These are phyloP conservation scores for Chelonus formosanus DNA, from an alignment of 2,888 invertebrate genomes.

Conservation along the genomic window DNA sequence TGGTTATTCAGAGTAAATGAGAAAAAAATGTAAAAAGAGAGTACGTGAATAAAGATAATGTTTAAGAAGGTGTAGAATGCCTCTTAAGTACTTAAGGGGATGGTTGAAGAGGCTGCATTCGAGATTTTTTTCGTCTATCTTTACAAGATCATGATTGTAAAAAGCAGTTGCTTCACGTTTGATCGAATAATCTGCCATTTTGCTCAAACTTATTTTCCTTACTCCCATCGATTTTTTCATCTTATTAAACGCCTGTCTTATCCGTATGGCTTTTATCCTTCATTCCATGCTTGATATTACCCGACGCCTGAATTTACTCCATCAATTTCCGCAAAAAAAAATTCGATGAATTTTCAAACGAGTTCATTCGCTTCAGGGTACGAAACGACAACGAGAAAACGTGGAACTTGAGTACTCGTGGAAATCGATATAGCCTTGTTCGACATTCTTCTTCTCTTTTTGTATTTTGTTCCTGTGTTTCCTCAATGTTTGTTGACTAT, in stretches of 20 bases:
- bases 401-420: constrained; percentile 18
- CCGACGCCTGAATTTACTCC: constrained; percentile 27
- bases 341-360: constrained; percentile 52
- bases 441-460: constrained; percentile 39
- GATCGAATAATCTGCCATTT: not conserved
- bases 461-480: not conserved
- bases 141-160: constrained; percentile 10
- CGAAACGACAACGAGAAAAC: constrained; percentile 33
- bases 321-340: constrained; percentile 41
- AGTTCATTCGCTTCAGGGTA: constrained; percentile 28
- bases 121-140: not conserved
- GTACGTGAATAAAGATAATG: not conserved
- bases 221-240: constrained; percentile 33
- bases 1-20: not conserved
- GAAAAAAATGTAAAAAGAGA: constrained; percentile 1
- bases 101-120: constrained; percentile 3
- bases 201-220: constrained; percentile 5
- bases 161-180: not conserved
- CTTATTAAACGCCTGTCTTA: constrained; percentile 46
- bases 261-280: constrained; percentile 26
- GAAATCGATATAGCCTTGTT: constrained; percentile 29
- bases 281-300: constrained; percentile 15
- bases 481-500: not conserved
- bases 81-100: constrained; percentile 8
- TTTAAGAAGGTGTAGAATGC: constrained; percentile 12